Evolutionary conservation across 2,797 vertebrate species (phyloP), one percentile per base, ranked within the genome.

Genomic region (Pelochelys cantorii): DNA sequence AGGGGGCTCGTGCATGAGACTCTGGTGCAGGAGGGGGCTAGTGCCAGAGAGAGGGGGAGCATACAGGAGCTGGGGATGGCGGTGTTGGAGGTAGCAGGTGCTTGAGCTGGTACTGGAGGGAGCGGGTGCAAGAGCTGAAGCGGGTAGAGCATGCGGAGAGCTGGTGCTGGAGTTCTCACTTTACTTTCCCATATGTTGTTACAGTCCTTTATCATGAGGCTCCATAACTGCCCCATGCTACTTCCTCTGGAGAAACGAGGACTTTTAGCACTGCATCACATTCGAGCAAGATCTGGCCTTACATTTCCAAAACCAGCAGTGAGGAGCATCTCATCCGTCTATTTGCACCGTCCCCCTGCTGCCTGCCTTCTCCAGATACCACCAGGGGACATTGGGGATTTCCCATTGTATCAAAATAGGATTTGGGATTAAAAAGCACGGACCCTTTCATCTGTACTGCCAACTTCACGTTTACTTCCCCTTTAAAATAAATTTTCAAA

Each of bases 1-100:
- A n/a, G 86, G 95, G 94, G 94, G 95, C 96, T 96, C 96, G 93
- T 95, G 96, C 96, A 86, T n/a, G 65, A 2, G 65, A 15, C 31
- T 1, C 65, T 11, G n/a, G 4, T 37, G 34, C 78, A 74, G 1
- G 87, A 23, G 37, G 85, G 62, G 90, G n/a, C 79, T 62, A 20
- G 57, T 42, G 59, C 37, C 11, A 8, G 74, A 29, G 77, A 6
- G 13, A 25, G 92, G 88, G 86, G 88, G 81, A 55, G 48, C 54
- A 22, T n/a, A 7, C 31, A 68, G 17, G 55, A 75, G 74, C 82
- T 37, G 3, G 5, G n/a, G 29, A 75, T 85, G 2, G 87, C 23
- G 34, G 81, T 29, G 15, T 14, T 53, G 17, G 52, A 52, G 52
- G 42, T 53, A 78, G 42, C 12, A 78, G 75, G 37, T 48, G 52